Evolutionary conservation across 2,113 vertebrate species (phyloP), one percentile per base, ranked within the genome.

Genomic region (Rutilus rutilus): DNA sequence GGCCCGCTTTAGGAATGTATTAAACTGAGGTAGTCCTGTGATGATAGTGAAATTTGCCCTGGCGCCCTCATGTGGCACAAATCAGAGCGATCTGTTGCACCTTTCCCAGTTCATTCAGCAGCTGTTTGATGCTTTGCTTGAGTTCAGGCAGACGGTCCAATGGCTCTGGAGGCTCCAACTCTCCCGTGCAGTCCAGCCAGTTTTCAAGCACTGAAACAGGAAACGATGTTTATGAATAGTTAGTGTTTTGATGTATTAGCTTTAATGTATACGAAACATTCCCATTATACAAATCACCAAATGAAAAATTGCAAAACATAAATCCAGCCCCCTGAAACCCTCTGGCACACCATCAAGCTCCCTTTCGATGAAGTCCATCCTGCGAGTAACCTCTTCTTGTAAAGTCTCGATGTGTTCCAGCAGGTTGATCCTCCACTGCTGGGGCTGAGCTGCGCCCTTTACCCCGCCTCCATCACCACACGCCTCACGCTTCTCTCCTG

Each of bases 281-380:
- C 25, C 7, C 8, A 54, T 54, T 33, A 54, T 52, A 47, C 3
- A 52, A 52, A 76, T 52, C 71, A 47, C 10, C 1, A 12, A 5
- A 25, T 25, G 10, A 73, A 77, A 77, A 54, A 52, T 27, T 14
- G 19, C 10, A 23, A 57, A 78, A 77, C 50, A 77, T 65, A 50
- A 33, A 67, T 82, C 59, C 42, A 80, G 15, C 62, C 8, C 39
- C 47, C 81, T 71, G 27, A 67, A 50, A 23, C 39, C n/a, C 42
- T 39, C 6, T 9, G 27, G 3, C 90, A 92, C 94, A 99, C 97
- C 97, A 57, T 99, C 97, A 77, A 99, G 92, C 86, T 99, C 97
- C 87, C 96, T 96, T 93, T 99, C 98, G 75, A 99, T 98, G 93
- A 97, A 98, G 94, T 99, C 98, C 98, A 99, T 99, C 88, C 98